Evolutionary conservation across 1,140 invertebrate genomes (phyloP), one percentile per base, ranked within the genome.

Genomic region (Archivesica marissinica): DNA sequence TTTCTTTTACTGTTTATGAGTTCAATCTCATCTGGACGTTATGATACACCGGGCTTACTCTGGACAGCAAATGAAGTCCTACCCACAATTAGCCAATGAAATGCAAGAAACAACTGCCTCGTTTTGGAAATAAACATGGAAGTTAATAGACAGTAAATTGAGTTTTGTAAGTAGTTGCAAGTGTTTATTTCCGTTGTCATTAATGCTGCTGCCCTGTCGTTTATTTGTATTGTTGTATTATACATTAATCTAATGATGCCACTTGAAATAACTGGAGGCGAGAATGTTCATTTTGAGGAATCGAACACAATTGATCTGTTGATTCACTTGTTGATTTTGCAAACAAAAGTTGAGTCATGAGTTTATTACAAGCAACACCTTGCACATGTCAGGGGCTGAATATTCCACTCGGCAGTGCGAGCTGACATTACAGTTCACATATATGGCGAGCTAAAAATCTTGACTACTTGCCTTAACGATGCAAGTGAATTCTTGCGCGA

Each of bases 41-140:
- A n/a, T n/a, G n/a, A n/a, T n/a, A n/a, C n/a, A n/a, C n/a, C n/a
- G n/a, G n/a, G n/a, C n/a, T n/a, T n/a, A n/a, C n/a, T n/a, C n/a
- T n/a, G n/a, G n/a, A n/a, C n/a, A n/a, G n/a, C n/a, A n/a, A n/a
- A n/a, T n/a, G n/a, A n/a, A n/a, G n/a, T n/a, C n/a, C n/a, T n/a
- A n/a, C n/a, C n/a, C n/a, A n/a, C n/a, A 77, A 76, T 56, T 59
- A 23, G 44, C 75, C 75, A 77, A 77, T 77, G 13, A 61, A 61
- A 59, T 39, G 25, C 35, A 17, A 61, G 54, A 59, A 61, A 20
- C 44, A 0, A 41, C 44, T 20, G 38, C 77, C 77, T 79, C 77
- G 77, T 79, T 79, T 79, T 79, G 77, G 77, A 79, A 66, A 44
- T 79, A 79, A 79, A 79, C 77, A 79, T 79, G 77, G 77, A 79